phyloP scores from a whole-genome alignment of 2,888 invertebrate species.

The Cantharis rustica region DNA sequence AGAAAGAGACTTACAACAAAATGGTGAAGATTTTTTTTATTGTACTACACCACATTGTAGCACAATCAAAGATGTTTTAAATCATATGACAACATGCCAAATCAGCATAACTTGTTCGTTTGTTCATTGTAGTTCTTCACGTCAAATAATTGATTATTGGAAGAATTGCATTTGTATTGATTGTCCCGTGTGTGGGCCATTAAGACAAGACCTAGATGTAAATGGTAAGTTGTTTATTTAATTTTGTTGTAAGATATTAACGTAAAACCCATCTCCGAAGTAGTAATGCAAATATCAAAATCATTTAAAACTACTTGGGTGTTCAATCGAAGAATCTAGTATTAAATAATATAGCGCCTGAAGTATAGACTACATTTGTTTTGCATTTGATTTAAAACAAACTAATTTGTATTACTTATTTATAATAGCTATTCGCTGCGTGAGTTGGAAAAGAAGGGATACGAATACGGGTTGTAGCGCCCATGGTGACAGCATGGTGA shows the following conservation, averaged over 20 bases:
- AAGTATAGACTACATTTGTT: no score
- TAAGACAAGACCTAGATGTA: neutral
- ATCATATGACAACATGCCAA: constrained; percentile 97
- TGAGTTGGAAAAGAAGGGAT: no score
- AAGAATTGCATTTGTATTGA: constrained; percentile 94
- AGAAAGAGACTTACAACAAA: constrained; percentile 78
- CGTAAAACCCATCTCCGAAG: neutral
- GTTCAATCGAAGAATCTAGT: neutral
- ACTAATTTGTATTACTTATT: no score
- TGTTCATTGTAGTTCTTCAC: constrained; percentile 96
- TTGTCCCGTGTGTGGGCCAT: constrained; percentile 86
- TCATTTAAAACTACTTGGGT: neutral
- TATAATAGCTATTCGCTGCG: no score
- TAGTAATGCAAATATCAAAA: no score
- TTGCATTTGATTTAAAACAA: no score
- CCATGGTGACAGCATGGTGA: no score
- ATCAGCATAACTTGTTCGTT: constrained; percentile 90
- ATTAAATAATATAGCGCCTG: no score
- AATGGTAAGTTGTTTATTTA: neutral
- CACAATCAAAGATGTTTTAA: constrained; percentile 98
- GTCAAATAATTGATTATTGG: constrained; percentile 99
- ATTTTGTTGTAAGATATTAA: neutral
- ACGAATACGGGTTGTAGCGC: no score
- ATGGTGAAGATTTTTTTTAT: constrained; percentile 78
- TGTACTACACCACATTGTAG: constrained; percentile 97